Base-by-base conservation (phyloP, 2,888 invertebrate species). In the Halictus ligatus region DNA sequence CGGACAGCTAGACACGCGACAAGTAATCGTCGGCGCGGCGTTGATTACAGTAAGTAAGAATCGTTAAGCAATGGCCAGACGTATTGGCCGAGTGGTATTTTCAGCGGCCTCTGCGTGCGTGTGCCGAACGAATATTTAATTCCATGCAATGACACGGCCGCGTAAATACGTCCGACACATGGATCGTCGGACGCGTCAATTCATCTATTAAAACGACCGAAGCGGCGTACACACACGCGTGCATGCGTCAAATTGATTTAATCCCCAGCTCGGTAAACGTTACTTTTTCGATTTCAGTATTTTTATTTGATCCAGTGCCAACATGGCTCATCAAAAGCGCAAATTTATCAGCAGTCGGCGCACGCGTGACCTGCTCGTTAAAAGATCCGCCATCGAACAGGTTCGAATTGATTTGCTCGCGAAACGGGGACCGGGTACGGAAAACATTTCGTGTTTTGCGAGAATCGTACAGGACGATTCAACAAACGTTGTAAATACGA, bases 201-300 rank as follows among this genome's bases (percentile, higher is more conserved):
- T 67, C 67, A 67, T 67, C 67, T 67, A 67, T 67, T 67, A 35
- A 67, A 67, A 67, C 35, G 67, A 67, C 10, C 35, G 4, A 10
- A 25, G 13, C 13, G 60, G 60, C 25, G 60, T 25, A 67, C 15
- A 18, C 35, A 18, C 35, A 8, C 25, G 60, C 60, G 60, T 25
- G 60, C 35, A 35, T 7, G 35, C 18, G 35, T 10, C 67, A 15
- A 35, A 67, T 67, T 67, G 35, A 67, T 67, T 67, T 35, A 67
- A 67, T 8, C 35, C 35, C 18, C 7, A 29, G 8, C 21, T 35
- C 29, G 29, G 35, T 18, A 35, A 67, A 67, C 35, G 67, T 67
- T 35, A 67, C 35, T 67, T 35, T 35, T 18, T 35, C 35, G 35
- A 18, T 29, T 67, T 6, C 35, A 67, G 67, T 29, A 67, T 67